Base-by-base conservation (phyloP, 1,140 invertebrate genomes). In the Trinorchestia longiramus region DNA sequence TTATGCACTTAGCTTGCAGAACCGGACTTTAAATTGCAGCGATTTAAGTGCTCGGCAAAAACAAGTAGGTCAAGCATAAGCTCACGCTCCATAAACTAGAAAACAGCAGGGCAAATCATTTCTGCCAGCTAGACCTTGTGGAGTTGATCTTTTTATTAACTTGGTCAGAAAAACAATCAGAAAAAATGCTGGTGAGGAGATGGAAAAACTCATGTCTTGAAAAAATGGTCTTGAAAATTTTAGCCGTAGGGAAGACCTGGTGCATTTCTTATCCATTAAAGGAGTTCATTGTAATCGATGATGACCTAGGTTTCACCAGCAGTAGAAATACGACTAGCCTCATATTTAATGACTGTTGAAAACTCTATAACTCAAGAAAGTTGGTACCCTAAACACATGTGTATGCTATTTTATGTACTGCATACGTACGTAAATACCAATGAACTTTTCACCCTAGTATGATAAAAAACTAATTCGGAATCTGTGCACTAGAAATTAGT, bases 201-300 rank as follows among this genome's bases (percentile, higher is more conserved):
- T 11, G 0, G 43, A 90, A 90, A 90, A 90, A 42, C 88, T 90
- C 6, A 41, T 36, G 88, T 43, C 4, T 42, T 41, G 88, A 90
- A 90, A 41, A 90, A 90, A 42, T 90, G 88, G 43, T 90, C 88
- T 90, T 90, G 88, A 90, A 90, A 90, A 90, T 4, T 43, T 42
- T 90, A 4, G 41, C 88, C 41, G 8, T 15, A 90, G 43, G 88
- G 88, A 41, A 41, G 62, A 36, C 47, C 6, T 6, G 28, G 28
- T 77, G 6, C 47, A 53, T 19, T 15, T 3, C 15, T 77, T 23
- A 77, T n/a, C n/a, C n/a, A n/a, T n/a, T n/a, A n/a, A n/a, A n/a
- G n/a, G n/a, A n/a, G n/a, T n/a, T n/a, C n/a, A n/a, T n/a, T n/a
- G n/a, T n/a, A n/a, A n/a, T n/a, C n/a, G n/a, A n/a, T n/a, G n/a